Evolutionary conservation across 2,113 vertebrate species (phyloP).

Genomic region (Oxyruncus cristatus): DNA sequence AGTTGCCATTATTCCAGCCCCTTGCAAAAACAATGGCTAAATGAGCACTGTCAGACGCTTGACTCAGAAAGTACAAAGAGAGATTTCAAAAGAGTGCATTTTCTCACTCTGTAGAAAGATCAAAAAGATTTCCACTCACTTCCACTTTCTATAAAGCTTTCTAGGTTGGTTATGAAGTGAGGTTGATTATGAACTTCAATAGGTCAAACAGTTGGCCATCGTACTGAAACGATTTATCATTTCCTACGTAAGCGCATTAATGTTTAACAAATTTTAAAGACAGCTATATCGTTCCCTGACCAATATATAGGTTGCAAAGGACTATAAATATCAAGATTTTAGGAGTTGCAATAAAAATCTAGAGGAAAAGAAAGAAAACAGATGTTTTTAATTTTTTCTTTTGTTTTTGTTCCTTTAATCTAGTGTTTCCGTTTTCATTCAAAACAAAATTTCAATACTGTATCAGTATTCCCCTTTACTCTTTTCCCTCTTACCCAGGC

Average conservation of each 20-base stretch:
- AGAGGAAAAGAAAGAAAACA: background rate
- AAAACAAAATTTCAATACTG: background rate
- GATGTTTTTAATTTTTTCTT: background rate
- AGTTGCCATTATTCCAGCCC: background rate
- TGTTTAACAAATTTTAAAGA: background rate
- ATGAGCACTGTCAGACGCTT: background rate
- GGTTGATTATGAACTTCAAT: background rate
- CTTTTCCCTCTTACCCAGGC: background rate
- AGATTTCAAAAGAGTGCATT: constrained; percentile 2
- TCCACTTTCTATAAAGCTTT: constrained; percentile 15
- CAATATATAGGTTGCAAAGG: background rate
- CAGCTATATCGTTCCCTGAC: background rate
- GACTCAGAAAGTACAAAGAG: background rate
- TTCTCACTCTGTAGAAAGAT: constrained; percentile 42
- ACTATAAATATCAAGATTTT: background rate
- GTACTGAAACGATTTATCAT: background rate
- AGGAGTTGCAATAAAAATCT: background rate
- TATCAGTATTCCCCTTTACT: background rate
- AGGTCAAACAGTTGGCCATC: constrained; percentile 7
- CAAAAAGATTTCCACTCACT: constrained; percentile 34
- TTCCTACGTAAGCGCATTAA: constrained; percentile 21
- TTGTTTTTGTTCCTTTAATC: background rate
- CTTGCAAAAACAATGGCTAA: constrained; percentile 11
- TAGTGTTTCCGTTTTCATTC: background rate
- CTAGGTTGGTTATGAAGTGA: background rate